Base-by-base conservation (phyloP, 2,888 invertebrate species). In the Agonopterix arenella region DNA sequence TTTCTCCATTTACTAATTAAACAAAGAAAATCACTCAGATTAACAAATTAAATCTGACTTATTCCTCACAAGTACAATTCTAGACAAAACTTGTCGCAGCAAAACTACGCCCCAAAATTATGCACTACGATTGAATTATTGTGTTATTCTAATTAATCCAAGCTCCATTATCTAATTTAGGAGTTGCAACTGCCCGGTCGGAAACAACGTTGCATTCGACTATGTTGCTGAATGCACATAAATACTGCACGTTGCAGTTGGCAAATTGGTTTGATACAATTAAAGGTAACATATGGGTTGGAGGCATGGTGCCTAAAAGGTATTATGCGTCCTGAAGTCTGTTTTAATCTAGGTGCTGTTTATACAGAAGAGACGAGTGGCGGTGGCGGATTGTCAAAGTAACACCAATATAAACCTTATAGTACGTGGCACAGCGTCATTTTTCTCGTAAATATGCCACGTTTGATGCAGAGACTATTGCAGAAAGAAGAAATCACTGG, bases 111-210 rank as follows among this genome's bases (percentile, higher is more conserved):
- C 48, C 28, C 47, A 47, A 44, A 47, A 44, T 45, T 51, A 51
- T 49, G 42, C 46, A 46, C 43, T 45, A 51, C 47, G 48, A 50
- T 52, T 53, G 53, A 56, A 56, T 60, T 56, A 55, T 55, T 47
- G 47, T 57, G 59, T 58, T 59, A 57, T 61, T 64, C 59, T 61
- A 64, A 65, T 68, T 58, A 61, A 62, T 59, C 58, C 54, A 48
- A 48, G 50, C 48, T 58, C 59, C 52, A 59, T 59, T 61, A 63
- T 57, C 60, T 62, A 60, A 67, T 67, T 66, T 61, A 59, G 58
- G 56, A 52, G 50, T 50, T 51, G 55, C 54, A 56, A 57, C 57
- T 57, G 58, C 50, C 57, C 57, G 51, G 44, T 52, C 53, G 60
- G 58, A 56, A 59, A 56, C 56, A 58, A 52, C 56, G 52, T 56